Evolutionary conservation across 2,888 invertebrate genomes (phyloP).

Genomic region (Stenolophus ochropezus): DNA sequence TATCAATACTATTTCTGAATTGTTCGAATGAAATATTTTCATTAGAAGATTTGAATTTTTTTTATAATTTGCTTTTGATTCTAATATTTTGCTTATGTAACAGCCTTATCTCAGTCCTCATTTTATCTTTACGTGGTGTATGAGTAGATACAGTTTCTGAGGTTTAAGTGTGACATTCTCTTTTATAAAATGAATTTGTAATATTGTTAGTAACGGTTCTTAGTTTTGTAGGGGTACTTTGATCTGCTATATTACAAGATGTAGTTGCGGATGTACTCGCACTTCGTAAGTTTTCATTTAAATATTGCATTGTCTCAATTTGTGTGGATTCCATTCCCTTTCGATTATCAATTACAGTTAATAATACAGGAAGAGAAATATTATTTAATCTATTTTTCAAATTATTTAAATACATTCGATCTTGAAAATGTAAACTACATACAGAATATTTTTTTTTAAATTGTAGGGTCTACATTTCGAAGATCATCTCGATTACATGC

Average conservation of each 20-base stretch:
- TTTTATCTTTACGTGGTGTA: not conserved
- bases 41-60: not conserved
- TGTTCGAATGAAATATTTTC: not conserved
- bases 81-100: not conserved
- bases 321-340: not conserved
- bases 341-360: not conserved
- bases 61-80: not conserved
- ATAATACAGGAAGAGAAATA: not conserved
- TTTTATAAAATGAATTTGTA: too few species aligned
- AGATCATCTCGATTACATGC: slow-evolving; percentile 2
- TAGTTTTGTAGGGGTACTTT: not conserved
- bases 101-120: not conserved
- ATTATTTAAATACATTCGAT: not conserved
- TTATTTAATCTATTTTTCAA: not conserved
- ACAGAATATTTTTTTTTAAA: not conserved
- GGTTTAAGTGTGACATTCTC: not conserved
- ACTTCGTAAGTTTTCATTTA: not conserved
- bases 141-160: not conserved
- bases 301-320: not conserved
- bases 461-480: not conserved
- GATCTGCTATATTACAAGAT: not conserved
- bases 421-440: slow-evolving; percentile 1
- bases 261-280: not conserved
- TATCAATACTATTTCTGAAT: not conserved
- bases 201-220: not conserved